These are phyloP conservation scores for Stenodema calcarata DNA, from an alignment of 2,888 invertebrate species.

Conservation along the genomic window DNA sequence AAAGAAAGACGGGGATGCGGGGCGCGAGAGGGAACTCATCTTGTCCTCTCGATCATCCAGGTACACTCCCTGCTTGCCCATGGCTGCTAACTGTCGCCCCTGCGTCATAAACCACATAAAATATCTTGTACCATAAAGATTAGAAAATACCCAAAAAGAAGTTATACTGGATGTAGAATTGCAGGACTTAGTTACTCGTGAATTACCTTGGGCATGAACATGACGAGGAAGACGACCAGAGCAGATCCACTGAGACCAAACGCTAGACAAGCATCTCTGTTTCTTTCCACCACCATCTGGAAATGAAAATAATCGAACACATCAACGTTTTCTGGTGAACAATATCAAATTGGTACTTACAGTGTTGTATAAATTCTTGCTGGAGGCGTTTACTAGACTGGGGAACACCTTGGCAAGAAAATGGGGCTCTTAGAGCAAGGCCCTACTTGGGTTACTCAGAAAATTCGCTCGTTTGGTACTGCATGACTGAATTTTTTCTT, in stretches of 20 bases:
- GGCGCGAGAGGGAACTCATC: constrained; percentile 75
- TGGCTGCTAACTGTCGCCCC: constrained; percentile 87
- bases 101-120: background rate
- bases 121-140: background rate
- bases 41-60: constrained; percentile 83
- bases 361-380: too few species aligned
- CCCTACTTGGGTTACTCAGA: too few species aligned
- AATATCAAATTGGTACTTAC: too few species aligned
- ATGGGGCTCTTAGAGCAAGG: too few species aligned
- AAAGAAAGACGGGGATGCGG: constrained; percentile 77
- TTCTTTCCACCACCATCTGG: constrained; percentile 72
- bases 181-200: too few species aligned
- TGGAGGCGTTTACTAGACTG: too few species aligned
- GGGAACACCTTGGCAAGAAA: too few species aligned
- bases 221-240: constrained; percentile 84
- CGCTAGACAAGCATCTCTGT: constrained; percentile 86
- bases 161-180: too few species aligned
- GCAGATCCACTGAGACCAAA: constrained; percentile 87
- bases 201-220: constrained; percentile 83
- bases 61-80: constrained; percentile 83
- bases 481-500: too few species aligned
- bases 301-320: too few species aligned
- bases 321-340: too few species aligned
- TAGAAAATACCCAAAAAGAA: background rate
- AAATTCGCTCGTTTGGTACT: too few species aligned